Evolutionary conservation across 1,140 invertebrate genomes (phyloP).

Genomic region (Plectrocnemia conspersa): DNA sequence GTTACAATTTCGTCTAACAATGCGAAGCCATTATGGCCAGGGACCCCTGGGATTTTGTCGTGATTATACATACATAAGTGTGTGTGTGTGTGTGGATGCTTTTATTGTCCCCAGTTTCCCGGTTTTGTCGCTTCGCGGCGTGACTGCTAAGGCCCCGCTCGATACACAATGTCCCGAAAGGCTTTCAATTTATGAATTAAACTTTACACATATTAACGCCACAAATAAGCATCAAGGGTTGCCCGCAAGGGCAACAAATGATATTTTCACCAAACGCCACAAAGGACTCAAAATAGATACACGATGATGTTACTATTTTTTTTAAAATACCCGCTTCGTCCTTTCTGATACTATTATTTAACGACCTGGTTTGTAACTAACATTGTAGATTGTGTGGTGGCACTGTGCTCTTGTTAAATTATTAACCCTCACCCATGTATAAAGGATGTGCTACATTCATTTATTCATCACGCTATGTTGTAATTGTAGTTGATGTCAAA

Average conservation of each 20-base stretch:
- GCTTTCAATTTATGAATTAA: conserved; percentile 25
- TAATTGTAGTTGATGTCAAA: too few relatives aligned
- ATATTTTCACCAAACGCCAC: conserved; percentile 21
- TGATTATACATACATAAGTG: conserved; percentile 25
- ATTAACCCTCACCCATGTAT: too few relatives aligned
- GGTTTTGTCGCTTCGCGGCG: conserved; percentile 29
- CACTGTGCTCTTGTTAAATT: too few relatives aligned
- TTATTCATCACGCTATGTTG: too few relatives aligned
- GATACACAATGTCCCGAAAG: conserved; percentile 6
- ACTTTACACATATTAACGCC: conserved; percentile 26
- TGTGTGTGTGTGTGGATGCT: conserved; percentile 3
- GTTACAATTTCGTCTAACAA: conserved; percentile 32
- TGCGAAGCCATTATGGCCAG: conserved; percentile 29
- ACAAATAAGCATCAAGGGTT: conserved; percentile 29
- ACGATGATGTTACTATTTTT: conserved; percentile 29
- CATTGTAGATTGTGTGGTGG: too few relatives aligned
- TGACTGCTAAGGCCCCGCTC: conserved; percentile 7
- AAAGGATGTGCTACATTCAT: too few relatives aligned
- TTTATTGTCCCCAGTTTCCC: conserved; percentile 17
- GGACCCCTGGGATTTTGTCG: conserved; percentile 23
- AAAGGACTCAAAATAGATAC: conserved; percentile 14
- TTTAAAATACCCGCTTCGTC: neutral
- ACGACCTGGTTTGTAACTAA: too few relatives aligned
- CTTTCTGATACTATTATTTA: conserved; percentile 1
- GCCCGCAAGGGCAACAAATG: conserved; percentile 22